Conservation (phyloP, 2,113 vertebrate species). For the Platysteira castanea region DNA sequence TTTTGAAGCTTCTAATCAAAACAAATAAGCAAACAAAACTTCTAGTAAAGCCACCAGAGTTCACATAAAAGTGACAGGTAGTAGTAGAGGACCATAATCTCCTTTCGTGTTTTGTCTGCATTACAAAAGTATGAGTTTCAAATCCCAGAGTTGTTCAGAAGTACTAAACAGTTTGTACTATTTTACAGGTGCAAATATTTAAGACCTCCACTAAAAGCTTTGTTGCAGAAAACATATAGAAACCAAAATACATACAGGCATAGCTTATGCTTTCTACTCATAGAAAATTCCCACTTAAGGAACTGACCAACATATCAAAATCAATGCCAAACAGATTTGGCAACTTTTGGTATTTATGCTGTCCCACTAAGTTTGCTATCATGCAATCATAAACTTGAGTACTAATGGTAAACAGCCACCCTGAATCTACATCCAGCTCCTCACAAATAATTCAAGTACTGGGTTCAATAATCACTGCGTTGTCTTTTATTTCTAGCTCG, state of each 20-base stretch:
- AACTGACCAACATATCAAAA: not conserved
- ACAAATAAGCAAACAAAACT: not conserved
- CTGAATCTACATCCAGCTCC: not conserved
- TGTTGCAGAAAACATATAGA: not conserved
- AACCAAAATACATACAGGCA: not conserved
- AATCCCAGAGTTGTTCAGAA: not conserved
- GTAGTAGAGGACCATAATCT: not conserved
- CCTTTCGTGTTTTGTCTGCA: not conserved
- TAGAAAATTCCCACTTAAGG: not conserved
- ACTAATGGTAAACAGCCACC: not conserved
- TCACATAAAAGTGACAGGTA: not conserved
- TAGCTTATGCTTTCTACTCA: not conserved
- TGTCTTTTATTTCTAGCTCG: not conserved
- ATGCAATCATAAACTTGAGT: not conserved
- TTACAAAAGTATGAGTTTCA: not conserved
- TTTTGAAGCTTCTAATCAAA: not conserved
- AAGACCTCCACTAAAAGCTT: not conserved
- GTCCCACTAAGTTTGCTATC: not conserved
- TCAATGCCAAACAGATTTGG: not conserved
- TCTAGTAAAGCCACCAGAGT: not conserved
- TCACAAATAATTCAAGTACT: not conserved
- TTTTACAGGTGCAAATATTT: not conserved
- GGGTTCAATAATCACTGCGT: not conserved
- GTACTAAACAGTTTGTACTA: not conserved
- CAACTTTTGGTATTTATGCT: not conserved